These are phyloP conservation scores for Axinella damicornis DNA, from an alignment of 37 sponge, comb jelly and placozoan genomes.

Conservation along the genomic window DNA sequence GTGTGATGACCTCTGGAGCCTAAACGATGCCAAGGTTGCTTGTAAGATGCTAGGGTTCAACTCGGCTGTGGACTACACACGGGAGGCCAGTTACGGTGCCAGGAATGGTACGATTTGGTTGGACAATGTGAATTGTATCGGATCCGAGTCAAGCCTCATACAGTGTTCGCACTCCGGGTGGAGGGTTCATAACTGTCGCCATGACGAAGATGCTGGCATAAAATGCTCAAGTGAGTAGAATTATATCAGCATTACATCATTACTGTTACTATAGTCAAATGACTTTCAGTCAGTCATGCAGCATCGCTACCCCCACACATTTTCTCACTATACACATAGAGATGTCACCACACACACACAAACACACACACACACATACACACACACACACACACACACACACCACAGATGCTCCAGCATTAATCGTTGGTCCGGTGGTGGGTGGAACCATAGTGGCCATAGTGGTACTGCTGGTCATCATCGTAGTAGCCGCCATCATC, in stretches of 20 bases:
- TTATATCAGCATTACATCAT: too few relatives aligned
- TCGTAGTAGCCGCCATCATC: slow-evolving; percentile 19
- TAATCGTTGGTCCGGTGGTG: neutral
- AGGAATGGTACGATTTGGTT: slow-evolving; percentile 76
- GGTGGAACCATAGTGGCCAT: neutral
- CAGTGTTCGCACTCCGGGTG: slow-evolving; percentile 61
- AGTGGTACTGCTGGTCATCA: neutral
- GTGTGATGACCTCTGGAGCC: slow-evolving; percentile 67
- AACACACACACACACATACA: too few relatives aligned
- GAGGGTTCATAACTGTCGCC: slow-evolving; percentile 43
- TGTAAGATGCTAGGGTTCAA: slow-evolving; percentile 39
- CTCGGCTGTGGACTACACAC: slow-evolving; percentile 27
- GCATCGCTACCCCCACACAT: neutral
- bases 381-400: too few relatives aligned
- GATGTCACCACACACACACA: neutral
- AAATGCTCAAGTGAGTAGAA: slow-evolving; percentile 49
- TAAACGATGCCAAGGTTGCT: slow-evolving; percentile 24
- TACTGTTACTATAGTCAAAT: too few relatives aligned
- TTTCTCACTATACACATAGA: neutral
- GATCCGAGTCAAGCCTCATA: slow-evolving; percentile 41
- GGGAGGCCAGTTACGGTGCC: slow-evolving; percentile 23
- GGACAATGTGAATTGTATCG: slow-evolving; percentile 49
- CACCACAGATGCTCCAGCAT: neutral
- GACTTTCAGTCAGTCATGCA: too few relatives aligned
- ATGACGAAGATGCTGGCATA: slow-evolving; percentile 52